Conservation (phyloP, 2,113 vertebrate species). For the Pelmatolapia mariae region DNA sequence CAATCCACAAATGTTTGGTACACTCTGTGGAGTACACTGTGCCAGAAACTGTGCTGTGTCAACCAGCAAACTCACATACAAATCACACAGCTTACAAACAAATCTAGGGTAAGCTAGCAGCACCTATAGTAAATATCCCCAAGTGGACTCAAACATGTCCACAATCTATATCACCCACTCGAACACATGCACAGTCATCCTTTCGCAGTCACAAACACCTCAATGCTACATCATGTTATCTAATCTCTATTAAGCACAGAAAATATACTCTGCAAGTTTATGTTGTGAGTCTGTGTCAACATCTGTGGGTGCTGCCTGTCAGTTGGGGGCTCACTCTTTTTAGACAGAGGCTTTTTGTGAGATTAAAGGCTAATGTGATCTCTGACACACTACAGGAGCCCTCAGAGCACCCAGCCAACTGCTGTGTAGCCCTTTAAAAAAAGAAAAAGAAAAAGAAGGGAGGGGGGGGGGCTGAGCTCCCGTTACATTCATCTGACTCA, state of each 20-base stretch:
- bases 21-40: not conserved
- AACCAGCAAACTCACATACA: conserved; percentile 10
- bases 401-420: conserved; percentile 24
- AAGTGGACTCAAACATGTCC: conserved; percentile 2
- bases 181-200: conserved; percentile 3
- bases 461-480: not conserved
- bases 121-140: conserved; percentile 51
- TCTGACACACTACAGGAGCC: conserved; percentile 54
- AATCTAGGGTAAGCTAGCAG: conserved; percentile 41
- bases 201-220: not conserved
- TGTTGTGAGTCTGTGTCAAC: not conserved
- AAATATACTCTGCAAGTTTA: not conserved
- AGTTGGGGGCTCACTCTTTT: conserved; percentile 11
- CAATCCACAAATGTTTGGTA: conserved; percentile 36
- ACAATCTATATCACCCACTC: conserved; percentile 7
- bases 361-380: conserved; percentile 61
- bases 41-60: conserved; percentile 10
- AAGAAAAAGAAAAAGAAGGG: not conserved
- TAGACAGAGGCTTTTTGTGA: conserved; percentile 43
- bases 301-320: conserved; percentile 36
- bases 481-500: conserved; percentile 3
- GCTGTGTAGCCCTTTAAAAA: not conserved
- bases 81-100: conserved; percentile 53
- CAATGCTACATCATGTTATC: not conserved
- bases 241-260: not conserved